These are phyloP conservation scores for Stenolophus ochropezus DNA, from an alignment of 2,888 invertebrate species.

Conservation along the genomic window DNA sequence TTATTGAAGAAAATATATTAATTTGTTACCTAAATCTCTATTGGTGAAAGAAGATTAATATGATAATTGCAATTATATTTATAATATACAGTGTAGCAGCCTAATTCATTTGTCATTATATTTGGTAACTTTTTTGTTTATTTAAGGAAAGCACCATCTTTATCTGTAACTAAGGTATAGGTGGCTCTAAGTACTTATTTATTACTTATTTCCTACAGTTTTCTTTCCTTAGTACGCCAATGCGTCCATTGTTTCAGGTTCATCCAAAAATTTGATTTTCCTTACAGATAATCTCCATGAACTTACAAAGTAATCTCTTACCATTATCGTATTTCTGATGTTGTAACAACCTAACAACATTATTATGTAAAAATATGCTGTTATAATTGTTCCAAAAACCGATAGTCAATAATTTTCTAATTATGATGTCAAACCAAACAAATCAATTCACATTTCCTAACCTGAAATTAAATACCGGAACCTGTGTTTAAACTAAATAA, in stretches of 20 bases:
- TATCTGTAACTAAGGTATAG: no score
- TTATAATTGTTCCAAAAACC: constrained; percentile 23
- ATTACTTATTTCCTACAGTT: no score
- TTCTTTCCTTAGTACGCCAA: not conserved
- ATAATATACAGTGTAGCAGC: no score
- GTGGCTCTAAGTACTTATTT: no score
- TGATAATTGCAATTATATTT: no score
- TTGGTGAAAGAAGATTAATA: no score
- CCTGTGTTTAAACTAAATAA: constrained; percentile 20
- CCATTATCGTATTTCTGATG: not conserved
- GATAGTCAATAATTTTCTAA: constrained; percentile 35
- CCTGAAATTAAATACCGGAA: constrained; percentile 23
- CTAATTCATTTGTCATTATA: no score
- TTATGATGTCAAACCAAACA: constrained; percentile 29
- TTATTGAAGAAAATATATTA: no score
- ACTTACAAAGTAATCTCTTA: not conserved
- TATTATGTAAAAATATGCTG: constrained; percentile 35
- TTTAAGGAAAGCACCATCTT: no score
- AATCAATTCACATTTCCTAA: constrained; percentile 18
- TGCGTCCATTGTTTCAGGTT: constrained; percentile 4
- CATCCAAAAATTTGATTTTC: constrained; percentile 5
- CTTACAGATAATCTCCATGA: constrained; percentile 16
- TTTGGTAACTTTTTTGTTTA: no score
- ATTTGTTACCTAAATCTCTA: no score
- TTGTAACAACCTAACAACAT: constrained; percentile 4